Evolutionary conservation across 2,888 invertebrate genomes (phyloP).

Genomic region (Hypomecis punctinalis): DNA sequence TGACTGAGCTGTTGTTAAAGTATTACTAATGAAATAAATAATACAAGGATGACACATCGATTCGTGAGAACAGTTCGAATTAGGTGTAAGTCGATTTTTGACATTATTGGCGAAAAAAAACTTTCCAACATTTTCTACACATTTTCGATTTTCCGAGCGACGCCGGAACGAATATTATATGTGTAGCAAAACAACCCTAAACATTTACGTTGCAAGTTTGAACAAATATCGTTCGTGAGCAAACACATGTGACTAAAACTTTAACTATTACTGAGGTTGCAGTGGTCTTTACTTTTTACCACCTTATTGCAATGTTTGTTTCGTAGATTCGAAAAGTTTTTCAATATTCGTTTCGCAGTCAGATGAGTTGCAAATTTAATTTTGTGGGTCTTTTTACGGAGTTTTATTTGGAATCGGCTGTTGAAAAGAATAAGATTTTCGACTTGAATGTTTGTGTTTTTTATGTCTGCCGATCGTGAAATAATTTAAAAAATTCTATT

Average conservation of each 20-base stretch:
- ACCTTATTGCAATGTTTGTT: constrained; percentile 4
- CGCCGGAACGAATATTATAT: no score
- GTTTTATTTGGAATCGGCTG: neutral
- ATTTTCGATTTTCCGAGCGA: no score
- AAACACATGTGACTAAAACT: constrained; percentile 9
- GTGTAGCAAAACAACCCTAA: neutral
- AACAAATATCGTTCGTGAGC: constrained; percentile 3
- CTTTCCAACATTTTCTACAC: no score
- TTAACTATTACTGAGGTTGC: constrained; percentile 1
- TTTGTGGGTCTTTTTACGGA: neutral
- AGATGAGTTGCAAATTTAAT: neutral
- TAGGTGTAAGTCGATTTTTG: no score
- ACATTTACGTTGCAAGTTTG: constrained; percentile 12
- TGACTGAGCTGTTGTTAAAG: no score
- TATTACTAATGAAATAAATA: no score
- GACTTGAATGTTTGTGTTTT: neutral
- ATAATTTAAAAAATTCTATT: no score
- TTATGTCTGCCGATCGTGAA: no score
- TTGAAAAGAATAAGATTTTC: neutral
- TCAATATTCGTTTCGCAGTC: neutral
- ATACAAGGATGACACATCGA: no score
- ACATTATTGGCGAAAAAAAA: no score
- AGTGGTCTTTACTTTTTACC: constrained; percentile 7
- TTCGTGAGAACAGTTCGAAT: no score
- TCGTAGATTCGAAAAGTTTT: constrained; percentile 1